These are phyloP conservation scores for Artemia sp. DNA, from an alignment of 2,888 invertebrate genomes.

Conservation along the genomic window DNA sequence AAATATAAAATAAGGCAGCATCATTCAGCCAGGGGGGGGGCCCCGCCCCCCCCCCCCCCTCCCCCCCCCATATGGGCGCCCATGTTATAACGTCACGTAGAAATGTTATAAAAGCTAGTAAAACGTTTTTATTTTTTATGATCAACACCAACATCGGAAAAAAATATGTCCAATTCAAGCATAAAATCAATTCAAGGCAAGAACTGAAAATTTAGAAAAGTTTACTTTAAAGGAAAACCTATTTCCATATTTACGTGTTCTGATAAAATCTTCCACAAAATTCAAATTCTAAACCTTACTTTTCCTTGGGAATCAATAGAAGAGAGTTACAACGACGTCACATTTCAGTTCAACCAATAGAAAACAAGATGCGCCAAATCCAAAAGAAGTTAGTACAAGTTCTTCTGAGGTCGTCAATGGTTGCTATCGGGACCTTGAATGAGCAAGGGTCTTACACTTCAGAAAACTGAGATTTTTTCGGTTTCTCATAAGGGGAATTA, in stretches of 20 bases:
- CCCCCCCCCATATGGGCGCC: no score
- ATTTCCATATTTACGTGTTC: neutral
- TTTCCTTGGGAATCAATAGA: constrained; percentile 14
- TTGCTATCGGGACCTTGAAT: constrained; percentile 11
- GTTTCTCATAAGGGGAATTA: constrained; percentile 8
- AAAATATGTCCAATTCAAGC: no score
- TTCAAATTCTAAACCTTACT: constrained; percentile 4
- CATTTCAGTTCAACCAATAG: neutral
- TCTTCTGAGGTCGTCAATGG: neutral
- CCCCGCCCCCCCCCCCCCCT: no score
- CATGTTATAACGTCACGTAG: neutral
- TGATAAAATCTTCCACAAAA: neutral
- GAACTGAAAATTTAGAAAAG: neutral
- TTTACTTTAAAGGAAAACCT: neutral
- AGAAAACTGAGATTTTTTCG: neutral
- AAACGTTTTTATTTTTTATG: neutral
- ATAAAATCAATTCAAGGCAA: neutral
- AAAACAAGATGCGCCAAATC: neutral
- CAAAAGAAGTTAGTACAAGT: constrained; percentile 11
- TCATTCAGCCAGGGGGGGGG: no score
- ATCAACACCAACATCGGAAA: no score
- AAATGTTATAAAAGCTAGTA: neutral
- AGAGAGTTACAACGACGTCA: neutral
- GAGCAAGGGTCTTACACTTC: neutral
- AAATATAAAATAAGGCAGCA: no score